Base-by-base conservation (phyloP, 2,888 invertebrate genomes). In the Erpobdella octoculata region DNA sequence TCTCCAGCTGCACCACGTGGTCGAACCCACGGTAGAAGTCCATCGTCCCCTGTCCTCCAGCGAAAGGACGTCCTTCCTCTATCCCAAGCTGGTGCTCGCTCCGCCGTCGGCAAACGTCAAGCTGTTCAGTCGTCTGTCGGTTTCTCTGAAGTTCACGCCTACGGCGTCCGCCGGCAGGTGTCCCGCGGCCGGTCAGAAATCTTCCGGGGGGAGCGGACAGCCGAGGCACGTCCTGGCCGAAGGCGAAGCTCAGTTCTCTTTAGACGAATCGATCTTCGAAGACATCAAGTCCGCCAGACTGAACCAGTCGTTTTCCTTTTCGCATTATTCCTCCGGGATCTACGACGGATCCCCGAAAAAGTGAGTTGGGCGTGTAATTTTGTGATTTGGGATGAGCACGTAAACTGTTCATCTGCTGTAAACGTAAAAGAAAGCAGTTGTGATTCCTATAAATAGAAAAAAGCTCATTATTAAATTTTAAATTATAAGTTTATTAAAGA, bases 281-380 rank as follows among this genome's bases (percentile, higher is more conserved):
- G 35, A 35, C n/a, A 9, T 62, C 3, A 62, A 33, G 6, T 15
- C n/a, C 15, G n/a, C 65, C 18, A 28, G 62, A 12, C 62, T 28
- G 62, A 62, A 62, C n/a, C 62, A 62, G 8, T 62, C 62, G 62
- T 31, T n/a, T 35, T 62, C 62, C 31, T 31, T n/a, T 35, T 21
- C 53, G 21, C 53, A 53, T 8, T 53, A 25, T 15, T 25, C 53
- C 1, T 53, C 28, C 21, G 21, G 21, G 18, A 12, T 6, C 28
- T 28, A 53, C 53, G 53, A 53, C 53, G n/a, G n/a, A n/a, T n/a
- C n/a, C n/a, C n/a, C n/a, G n/a, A n/a, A n/a, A n/a, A n/a, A n/a
- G n/a, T n/a, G n/a, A n/a, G n/a, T n/a, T n/a, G n/a, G n/a, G n/a
- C n/a, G n/a, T n/a, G n/a, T n/a, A n/a, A n/a, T n/a, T n/a, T n/a